Percentiles rank a stretch among this genome's conserved stretches.
Conservation (phyloP, 2,113 vertebrate species). For the Arothron firmamentum region DNA sequence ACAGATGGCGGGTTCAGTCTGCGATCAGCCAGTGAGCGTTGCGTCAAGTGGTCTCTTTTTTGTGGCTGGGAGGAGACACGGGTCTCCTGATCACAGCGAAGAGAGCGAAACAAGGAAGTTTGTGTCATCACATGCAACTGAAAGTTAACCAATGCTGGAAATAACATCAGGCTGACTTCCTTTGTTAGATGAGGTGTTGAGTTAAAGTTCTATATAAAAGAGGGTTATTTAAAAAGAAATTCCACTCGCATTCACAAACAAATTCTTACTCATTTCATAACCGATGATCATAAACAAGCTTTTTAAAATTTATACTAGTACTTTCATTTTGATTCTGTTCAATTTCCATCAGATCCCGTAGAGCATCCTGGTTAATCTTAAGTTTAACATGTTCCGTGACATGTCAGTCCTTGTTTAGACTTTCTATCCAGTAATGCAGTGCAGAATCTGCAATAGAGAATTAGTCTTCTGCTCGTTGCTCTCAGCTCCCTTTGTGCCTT, state of each 20-base stretch:
- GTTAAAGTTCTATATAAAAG: too few species aligned
- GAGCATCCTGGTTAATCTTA: too few species aligned
- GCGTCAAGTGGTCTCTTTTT: not conserved
- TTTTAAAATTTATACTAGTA: too few species aligned
- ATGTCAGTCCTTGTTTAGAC: too few species aligned
- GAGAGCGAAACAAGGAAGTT: slow-evolving; percentile 51
- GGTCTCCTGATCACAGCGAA: not conserved
- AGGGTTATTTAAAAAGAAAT: not conserved
- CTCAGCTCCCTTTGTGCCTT: not conserved
- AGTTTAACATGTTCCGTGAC: too few species aligned
- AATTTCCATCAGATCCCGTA: too few species aligned
- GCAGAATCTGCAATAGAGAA: not conserved
- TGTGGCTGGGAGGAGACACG: not conserved
- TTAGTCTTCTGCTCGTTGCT: not conserved
- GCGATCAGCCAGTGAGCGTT: too few species aligned
- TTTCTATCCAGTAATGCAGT: too few species aligned
- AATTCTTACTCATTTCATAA: too few species aligned
- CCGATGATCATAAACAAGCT: too few species aligned
- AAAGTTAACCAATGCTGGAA: slow-evolving; percentile 51
- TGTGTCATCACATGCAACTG: slow-evolving; percentile 17
- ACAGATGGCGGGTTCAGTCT: not conserved
- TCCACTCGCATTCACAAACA: not conserved
- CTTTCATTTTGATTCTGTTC: too few species aligned
- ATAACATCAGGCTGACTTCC: slow-evolving; percentile 52
- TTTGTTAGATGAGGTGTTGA: slow-evolving; percentile 16